phyloP scores from a whole-genome alignment of 2,888 invertebrate species.

The Agonopterix arenella region DNA sequence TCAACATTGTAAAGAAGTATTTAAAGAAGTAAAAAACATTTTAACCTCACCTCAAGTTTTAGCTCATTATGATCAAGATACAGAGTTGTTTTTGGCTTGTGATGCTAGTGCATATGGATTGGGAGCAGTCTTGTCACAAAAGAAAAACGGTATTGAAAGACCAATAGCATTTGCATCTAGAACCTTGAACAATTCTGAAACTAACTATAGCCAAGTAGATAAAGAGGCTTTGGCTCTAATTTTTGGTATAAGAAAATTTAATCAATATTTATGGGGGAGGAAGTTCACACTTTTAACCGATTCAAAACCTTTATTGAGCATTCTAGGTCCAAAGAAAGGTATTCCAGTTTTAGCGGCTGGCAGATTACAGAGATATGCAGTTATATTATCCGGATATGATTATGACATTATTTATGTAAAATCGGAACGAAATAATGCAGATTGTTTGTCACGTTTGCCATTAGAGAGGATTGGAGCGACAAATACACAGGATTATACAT shows the following conservation, averaged over 20 bases:
- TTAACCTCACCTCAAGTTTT: background rate
- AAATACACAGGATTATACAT: background rate
- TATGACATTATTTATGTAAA: slow-evolving; percentile 6
- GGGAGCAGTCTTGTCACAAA: background rate
- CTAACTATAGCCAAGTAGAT: background rate
- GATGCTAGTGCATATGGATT: background rate
- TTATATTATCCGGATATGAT: slow-evolving; percentile 5
- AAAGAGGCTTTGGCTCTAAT: slow-evolving; percentile 5
- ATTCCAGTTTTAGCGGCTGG: slow-evolving; percentile 5
- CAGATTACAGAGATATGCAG: slow-evolving; percentile 8
- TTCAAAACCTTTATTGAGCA: slow-evolving; percentile 4
- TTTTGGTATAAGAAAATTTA: slow-evolving; percentile 4
- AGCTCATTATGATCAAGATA: background rate
- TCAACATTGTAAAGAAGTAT: background rate
- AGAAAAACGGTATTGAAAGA: background rate
- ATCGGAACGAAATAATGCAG: slow-evolving; percentile 2
- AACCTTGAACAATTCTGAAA: slow-evolving; percentile 3
- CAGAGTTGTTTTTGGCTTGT: background rate
- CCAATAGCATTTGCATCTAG: slow-evolving; percentile 7
- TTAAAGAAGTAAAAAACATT: background rate
- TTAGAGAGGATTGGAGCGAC: background rate
- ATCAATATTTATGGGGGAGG: slow-evolving; percentile 9
- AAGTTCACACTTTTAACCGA: slow-evolving; percentile 6
- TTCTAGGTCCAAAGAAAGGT: slow-evolving; percentile 3
- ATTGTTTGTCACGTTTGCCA: background rate